These are phyloP conservation scores for Neelides folsomi DNA, from an alignment of 2,888 invertebrate genomes.

Conservation along the genomic window DNA sequence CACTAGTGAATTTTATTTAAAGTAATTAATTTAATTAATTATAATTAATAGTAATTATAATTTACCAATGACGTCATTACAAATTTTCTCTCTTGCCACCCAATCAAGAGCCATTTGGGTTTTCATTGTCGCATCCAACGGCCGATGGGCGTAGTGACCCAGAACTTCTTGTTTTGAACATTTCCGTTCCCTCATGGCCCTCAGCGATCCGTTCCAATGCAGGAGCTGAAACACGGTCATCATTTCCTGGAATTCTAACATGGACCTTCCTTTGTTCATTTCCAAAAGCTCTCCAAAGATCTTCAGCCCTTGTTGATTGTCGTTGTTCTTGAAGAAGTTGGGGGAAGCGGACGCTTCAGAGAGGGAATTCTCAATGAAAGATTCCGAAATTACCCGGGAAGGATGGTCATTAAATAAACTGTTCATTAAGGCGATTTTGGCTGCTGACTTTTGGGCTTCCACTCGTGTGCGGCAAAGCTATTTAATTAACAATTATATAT, in stretches of 20 bases:
- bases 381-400: slow-evolving; percentile 77
- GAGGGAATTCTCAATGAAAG: slow-evolving; percentile 86
- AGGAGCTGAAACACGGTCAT: slow-evolving; percentile 95
- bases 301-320: slow-evolving; percentile 47
- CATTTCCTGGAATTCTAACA: slow-evolving; percentile 90
- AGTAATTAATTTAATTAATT: too few relatives aligned
- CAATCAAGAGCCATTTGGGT: slow-evolving; percentile 92
- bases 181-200: slow-evolving; percentile 87
- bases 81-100: slow-evolving; percentile 49
- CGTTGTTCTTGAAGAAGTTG: slow-evolving; percentile 5
- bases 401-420: slow-evolving; percentile 94
- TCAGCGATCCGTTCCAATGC: slow-evolving; percentile 92
- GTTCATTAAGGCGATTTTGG: slow-evolving; percentile 92
- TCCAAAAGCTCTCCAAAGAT: slow-evolving; percentile 54
- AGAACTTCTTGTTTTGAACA: slow-evolving; percentile 77
- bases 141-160: slow-evolving; percentile 82
- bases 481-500: slow-evolving; percentile 18
- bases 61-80: slow-evolving; percentile 21
- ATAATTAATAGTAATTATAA: too few relatives aligned
- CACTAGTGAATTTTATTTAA: too few relatives aligned
- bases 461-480: slow-evolving; percentile 90
- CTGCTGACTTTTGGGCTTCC: slow-evolving; percentile 82
- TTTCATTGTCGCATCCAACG: slow-evolving; percentile 87
- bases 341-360: slow-evolving; percentile 62
- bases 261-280: slow-evolving; percentile 58